phyloP scores from a whole-genome alignment of 2,888 invertebrate genomes.

The Tupiocoris notatus region DNA sequence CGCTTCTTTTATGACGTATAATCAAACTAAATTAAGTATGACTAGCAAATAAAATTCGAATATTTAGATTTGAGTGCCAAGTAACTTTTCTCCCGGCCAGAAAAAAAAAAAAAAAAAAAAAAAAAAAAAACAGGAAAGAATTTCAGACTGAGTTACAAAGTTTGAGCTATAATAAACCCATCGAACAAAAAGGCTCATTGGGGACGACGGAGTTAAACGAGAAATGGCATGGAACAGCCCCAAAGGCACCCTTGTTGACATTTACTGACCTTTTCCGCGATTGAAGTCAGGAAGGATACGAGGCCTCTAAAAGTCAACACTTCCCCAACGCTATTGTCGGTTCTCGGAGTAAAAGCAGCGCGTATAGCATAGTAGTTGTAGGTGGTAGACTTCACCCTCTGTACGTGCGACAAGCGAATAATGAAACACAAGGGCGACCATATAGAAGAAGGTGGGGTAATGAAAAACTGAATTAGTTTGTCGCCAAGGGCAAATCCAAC shows the following conservation, averaged over 20 bases:
- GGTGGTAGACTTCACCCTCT: neutral
- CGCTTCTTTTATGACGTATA: no score
- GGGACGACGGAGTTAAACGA: neutral
- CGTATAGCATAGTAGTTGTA: neutral
- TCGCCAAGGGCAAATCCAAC: neutral
- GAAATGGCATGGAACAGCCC: constrained; percentile 19
- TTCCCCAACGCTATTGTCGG: constrained; percentile 13
- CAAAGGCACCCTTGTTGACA: constrained; percentile 23
- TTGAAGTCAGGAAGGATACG: neutral
- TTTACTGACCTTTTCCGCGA: constrained; percentile 22
- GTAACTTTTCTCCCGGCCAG: no score
- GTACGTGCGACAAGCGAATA: neutral
- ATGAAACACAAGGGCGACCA: neutral
- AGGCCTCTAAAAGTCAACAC: constrained; percentile 27
- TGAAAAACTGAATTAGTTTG: neutral
- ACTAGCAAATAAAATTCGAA: no score
- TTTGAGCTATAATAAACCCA: neutral
- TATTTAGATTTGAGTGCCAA: no score
- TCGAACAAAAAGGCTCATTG: neutral
- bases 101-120: no score
- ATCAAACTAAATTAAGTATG: no score
- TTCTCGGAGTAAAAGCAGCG: neutral
- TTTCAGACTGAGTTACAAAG: neutral
- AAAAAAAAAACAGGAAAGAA: neutral
- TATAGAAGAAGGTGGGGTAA: neutral